Conservation (phyloP, 1,140 invertebrate species). For the Bombus ignitus region DNA sequence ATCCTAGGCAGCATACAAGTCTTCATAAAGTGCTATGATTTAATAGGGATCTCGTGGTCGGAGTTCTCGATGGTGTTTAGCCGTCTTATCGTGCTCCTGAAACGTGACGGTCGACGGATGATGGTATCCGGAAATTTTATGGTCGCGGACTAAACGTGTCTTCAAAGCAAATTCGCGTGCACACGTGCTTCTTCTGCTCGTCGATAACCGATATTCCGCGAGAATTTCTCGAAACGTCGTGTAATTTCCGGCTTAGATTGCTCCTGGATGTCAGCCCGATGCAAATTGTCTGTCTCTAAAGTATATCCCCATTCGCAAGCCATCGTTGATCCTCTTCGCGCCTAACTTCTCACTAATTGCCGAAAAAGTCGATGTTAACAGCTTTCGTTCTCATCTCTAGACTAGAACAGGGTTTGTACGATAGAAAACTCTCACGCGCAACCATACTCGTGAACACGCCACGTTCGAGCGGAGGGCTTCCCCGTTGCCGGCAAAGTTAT, state of each 20-base stretch:
- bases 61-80: not conserved
- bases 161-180: not conserved
- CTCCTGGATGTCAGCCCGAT: too few relatives aligned
- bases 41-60: slow-evolving; percentile 35
- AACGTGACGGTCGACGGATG: slow-evolving; percentile 14
- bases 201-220: slow-evolving; percentile 20
- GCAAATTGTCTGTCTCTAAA: not conserved
- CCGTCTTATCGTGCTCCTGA: slow-evolving; percentile 17
- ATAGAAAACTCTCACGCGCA: not conserved
- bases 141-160: slow-evolving; percentile 5
- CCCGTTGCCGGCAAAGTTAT: not conserved
- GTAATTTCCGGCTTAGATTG: not conserved
- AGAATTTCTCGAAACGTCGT: not conserved
- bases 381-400: not conserved
- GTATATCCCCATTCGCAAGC: not conserved
- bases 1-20: not conserved
- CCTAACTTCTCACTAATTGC: slow-evolving; percentile 8
- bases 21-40: slow-evolving; percentile 20
- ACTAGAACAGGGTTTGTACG: not conserved
- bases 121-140: slow-evolving; percentile 20
- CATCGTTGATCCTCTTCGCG: not conserved
- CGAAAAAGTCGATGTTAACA: slow-evolving; percentile 2
- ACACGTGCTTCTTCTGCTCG: not conserved
- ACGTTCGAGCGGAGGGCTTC: not conserved
- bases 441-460: not conserved